These are phyloP conservation scores for Xenus cinereus DNA, from an alignment of 2,113 vertebrate species.

Conservation along the genomic window DNA sequence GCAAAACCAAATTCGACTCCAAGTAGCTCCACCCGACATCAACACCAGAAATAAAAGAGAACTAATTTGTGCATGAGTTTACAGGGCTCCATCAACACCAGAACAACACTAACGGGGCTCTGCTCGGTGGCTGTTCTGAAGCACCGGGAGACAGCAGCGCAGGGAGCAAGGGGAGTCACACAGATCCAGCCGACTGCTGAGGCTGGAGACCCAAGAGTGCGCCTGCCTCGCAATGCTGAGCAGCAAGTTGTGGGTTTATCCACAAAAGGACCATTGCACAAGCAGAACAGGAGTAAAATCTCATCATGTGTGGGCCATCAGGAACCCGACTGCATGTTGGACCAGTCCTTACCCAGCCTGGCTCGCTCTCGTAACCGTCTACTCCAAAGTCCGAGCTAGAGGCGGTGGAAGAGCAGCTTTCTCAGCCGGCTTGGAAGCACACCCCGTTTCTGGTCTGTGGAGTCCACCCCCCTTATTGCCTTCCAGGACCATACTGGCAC, in stretches of 20 bases:
- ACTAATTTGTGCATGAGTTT: slow-evolving; percentile 51
- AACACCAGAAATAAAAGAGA: slow-evolving; percentile 43
- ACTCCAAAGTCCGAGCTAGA: background rate
- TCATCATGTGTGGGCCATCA: background rate
- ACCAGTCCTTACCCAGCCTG: background rate
- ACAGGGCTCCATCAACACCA: slow-evolving; percentile 39
- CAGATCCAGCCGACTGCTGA: background rate
- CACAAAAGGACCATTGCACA: background rate
- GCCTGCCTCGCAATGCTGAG: background rate
- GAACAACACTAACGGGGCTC: background rate
- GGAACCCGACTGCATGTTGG: background rate
- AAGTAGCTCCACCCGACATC: slow-evolving; percentile 34
- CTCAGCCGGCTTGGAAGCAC: background rate
- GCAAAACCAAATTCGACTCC: slow-evolving; percentile 30
- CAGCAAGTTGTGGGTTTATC: background rate
- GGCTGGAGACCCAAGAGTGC: background rate
- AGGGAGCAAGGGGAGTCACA: slow-evolving; percentile 7
- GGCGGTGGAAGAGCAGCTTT: background rate
- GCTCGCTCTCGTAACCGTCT: background rate
- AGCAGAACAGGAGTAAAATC: background rate
- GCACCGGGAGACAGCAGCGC: background rate
- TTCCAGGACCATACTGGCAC: background rate
- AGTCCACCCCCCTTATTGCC: background rate
- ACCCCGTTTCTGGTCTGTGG: background rate
- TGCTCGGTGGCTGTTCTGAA: background rate